phyloP scores from a whole-genome alignment of 2,113 vertebrate genomes.

The Apteryx mantelli region DNA sequence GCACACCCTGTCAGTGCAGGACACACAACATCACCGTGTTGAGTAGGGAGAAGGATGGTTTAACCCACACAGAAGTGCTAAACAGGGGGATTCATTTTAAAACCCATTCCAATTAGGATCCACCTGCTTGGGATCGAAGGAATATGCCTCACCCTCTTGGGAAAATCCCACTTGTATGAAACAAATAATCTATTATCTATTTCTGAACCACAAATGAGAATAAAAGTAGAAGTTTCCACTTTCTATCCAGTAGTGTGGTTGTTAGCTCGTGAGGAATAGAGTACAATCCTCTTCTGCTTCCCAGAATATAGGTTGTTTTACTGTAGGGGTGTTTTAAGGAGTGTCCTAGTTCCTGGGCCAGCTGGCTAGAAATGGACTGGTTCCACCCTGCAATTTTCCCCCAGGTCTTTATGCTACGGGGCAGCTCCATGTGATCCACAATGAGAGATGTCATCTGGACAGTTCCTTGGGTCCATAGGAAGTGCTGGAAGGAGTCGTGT shows the following conservation, averaged over 20 bases:
- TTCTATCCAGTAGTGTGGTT: neutral
- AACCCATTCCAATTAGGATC: neutral
- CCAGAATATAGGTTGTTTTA: neutral
- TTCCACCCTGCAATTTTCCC: neutral
- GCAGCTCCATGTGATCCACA: accelerated
- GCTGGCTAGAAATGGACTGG: accelerated
- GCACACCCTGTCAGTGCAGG: neutral
- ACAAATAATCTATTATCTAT: neutral
- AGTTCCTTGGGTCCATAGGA: neutral
- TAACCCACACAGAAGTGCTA: neutral
- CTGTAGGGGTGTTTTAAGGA: neutral
- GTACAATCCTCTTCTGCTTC: neutral
- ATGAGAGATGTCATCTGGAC: neutral
- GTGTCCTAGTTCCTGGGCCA: neutral
- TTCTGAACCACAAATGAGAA: neutral
- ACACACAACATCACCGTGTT: neutral
- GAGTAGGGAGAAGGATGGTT: neutral
- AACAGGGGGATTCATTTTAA: neutral
- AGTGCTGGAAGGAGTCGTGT: neutral
- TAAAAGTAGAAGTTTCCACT: neutral
- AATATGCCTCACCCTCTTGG: neutral
- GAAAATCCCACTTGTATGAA: neutral
- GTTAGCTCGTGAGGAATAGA: neutral
- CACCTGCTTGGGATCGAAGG: neutral
- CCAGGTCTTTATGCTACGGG: neutral